Conservation (phyloP, 2,888 invertebrate genomes). For the Diachrysia chrysitis region DNA sequence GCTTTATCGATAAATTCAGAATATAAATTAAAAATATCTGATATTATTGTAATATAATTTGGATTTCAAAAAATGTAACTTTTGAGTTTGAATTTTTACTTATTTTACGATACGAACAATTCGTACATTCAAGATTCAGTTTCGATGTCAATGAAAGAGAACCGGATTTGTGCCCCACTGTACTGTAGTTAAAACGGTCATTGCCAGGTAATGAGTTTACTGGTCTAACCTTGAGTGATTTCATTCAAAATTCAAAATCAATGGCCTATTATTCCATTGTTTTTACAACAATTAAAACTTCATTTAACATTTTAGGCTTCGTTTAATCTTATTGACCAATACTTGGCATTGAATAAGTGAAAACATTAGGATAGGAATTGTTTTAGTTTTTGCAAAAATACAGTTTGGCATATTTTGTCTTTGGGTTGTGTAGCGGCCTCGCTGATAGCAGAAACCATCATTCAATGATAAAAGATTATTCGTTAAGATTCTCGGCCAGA, state of each 20-base stretch:
- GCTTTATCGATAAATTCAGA: too few relatives aligned
- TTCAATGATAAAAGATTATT: not conserved
- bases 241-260: conserved; percentile 60
- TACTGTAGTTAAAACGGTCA: conserved; percentile 62
- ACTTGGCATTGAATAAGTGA: conserved; percentile 43
- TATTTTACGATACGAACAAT: not conserved
- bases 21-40: too few relatives aligned
- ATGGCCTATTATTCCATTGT: conserved; percentile 65
- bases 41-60: too few relatives aligned
- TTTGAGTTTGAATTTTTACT: too few relatives aligned
- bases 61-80: too few relatives aligned
- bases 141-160: conserved; percentile 54
- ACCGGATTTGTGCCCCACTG: conserved; percentile 58
- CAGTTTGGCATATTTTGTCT: not conserved
- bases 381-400: not conserved
- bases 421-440: not conserved
- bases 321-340: conserved; percentile 7
- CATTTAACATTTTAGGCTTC: conserved; percentile 36
- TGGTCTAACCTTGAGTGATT: conserved; percentile 62
- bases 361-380: not conserved
- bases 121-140: conserved; percentile 19
- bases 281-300: conserved; percentile 62
- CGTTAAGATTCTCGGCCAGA: not conserved
- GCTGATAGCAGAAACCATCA: not conserved
- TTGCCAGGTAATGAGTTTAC: conserved; percentile 62